Base-by-base conservation (phyloP, 2,113 vertebrate species). In the Maccullochella peelii region DNA sequence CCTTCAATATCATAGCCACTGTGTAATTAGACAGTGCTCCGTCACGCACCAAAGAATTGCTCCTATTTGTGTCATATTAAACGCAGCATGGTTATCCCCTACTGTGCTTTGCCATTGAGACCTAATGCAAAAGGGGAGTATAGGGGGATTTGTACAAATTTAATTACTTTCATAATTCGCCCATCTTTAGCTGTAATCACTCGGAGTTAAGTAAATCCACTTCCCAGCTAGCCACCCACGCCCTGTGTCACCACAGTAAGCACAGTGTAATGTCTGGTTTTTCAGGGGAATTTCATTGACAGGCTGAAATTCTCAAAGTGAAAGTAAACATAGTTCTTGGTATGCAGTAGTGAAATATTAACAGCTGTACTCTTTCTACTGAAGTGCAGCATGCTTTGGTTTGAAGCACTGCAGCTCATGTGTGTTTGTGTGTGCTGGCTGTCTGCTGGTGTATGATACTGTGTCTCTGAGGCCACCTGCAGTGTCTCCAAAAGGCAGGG, bases 161-260 rank as follows among this genome's bases (percentile, higher is more conserved):
- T 91, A 91, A 93, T 94, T 92, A 92, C 67, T 73, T 89, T 89
- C 84, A 92, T 83, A 92, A 91, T 93, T 94, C 67, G 57, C 54
- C 84, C 90, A 91, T 92, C 90, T 92, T 91, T 73, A 33, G 81
- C 82, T 85, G 74, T 91, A 92, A 92, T 93, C 92, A 90, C 89
- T 80, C 21, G 3, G 84, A 78, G 77, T 91, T 89, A 87, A 91
- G 86, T 81, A 91, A 89, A 89, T 91, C 77, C 84, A 73, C 80
- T 88, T 74, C 71, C 68, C 77, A 33, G 71, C 49, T 21, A 85
- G 70, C 90, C 88, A 85, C 88, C 90, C 86, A 89, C 77, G 16
- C 69, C 82, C 86, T 50, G 33, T 52, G 70, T 68, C 65, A 74
- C 67, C 30, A 47, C 20, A n/a, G 72, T 44, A 63, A 90, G 73